Base-by-base conservation (phyloP, 2,113 vertebrate genomes). In the Trichechus manatus region DNA sequence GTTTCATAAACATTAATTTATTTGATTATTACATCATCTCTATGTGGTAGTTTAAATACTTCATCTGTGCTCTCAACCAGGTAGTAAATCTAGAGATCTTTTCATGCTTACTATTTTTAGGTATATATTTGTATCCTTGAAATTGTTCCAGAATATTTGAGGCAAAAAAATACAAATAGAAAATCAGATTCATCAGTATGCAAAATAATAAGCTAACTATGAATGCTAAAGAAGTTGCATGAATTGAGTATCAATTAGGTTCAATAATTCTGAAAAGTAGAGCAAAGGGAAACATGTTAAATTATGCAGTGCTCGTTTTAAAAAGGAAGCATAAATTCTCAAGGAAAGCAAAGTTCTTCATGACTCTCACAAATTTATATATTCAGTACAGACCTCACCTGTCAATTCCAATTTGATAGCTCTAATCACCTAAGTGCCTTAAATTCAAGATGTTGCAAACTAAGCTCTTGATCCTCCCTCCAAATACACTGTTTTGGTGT, bases 1-100 rank as follows among this genome's bases (percentile, higher is more conserved):
- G 42, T 87, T 80, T 53, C 80, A 27, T 64, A 87, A 92, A 64
- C 27, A 50, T 75, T 66, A 92, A 53, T 56, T 93, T 79, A 56
- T 56, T 17, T 56, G 23, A 81, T 70, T 80, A 3, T 68, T 39
- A 33, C 17, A 44, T 3, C 22, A 80, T 50, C 17, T 89, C 27
- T 81, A 29, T 80, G 5, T 83, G 14, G n/a, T 36, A 78, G 1
- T 44, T 95, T 64, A 68, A 64, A 11, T 89, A n/a, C 23, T 82
- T 68, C 89, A 1, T 77, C 11, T 79, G 5, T 64, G 3, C 17
- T 27, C 5, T 89, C 42, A 83, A 74, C 13, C 7, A 59, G 4
- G 87, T 56, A 36, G 0, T 23, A 31, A 79, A 22, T 44, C 23
- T 87, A 36, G 0, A n/a, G 74, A 13, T 47, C 25, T 87, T 90